A percentile compares a stretch with the other conserved stretches of the same genome.
Conservation (phyloP, 2,888 invertebrate species). For the Rosalia funebris region DNA sequence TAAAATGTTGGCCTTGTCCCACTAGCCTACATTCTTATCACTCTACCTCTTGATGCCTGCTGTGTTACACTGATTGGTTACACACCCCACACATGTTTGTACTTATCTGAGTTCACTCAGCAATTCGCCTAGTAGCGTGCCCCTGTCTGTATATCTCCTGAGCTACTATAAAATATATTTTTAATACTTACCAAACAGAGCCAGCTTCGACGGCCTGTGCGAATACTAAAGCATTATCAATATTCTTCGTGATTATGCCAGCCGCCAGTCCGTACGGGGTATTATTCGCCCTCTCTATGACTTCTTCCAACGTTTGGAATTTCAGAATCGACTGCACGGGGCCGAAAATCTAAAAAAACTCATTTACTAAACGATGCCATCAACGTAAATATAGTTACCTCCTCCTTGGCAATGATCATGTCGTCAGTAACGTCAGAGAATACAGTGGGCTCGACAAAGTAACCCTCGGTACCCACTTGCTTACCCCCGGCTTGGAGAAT, state of each 20-base stretch:
- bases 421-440: constrained; percentile 81
- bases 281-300: constrained; percentile 82
- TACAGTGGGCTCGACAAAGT: constrained; percentile 81
- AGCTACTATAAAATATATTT: too few species aligned
- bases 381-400: constrained; percentile 65
- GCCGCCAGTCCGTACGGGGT: constrained; percentile 85
- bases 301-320: constrained; percentile 82
- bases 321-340: constrained; percentile 89
- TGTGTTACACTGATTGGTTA: too few species aligned
- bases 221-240: constrained; percentile 80
- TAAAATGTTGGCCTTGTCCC: too few species aligned
- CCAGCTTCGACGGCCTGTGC: constrained; percentile 81
- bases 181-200: constrained; percentile 83
- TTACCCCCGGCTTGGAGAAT: constrained; percentile 80
- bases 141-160: too few species aligned
- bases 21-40: too few species aligned
- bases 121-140: too few species aligned
- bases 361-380: neutral
- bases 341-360: constrained; percentile 79
- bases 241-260: constrained; percentile 82
- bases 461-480: constrained; percentile 75
- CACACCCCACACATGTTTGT: too few species aligned
- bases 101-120: too few species aligned
- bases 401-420: constrained; percentile 81
- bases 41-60: too few species aligned